Percentiles rank a stretch among this genome's conserved stretches.
phyloP scores from a whole-genome alignment of 2,888 invertebrate genomes.

The Aricia artaxerxes region DNA sequence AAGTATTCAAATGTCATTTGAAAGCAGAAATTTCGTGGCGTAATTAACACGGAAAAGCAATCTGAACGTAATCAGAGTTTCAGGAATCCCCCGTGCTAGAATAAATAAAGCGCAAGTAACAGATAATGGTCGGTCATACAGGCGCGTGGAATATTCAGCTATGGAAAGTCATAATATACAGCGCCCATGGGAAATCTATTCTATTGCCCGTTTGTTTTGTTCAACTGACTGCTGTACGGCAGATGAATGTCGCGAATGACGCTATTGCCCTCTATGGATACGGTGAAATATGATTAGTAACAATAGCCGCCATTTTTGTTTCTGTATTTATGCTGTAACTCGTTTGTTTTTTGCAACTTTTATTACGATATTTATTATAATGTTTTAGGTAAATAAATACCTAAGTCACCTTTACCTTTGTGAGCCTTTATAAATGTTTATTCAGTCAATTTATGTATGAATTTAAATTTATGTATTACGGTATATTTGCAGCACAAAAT shows the following conservation, averaged over 20 bases:
- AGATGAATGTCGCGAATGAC: conserved; percentile 55
- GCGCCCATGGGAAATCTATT: conserved; percentile 69
- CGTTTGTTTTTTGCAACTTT: not conserved
- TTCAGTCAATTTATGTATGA: conserved; percentile 5
- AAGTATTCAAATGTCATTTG: conserved; percentile 24
- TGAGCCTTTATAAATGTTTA: not conserved
- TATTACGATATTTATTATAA: not conserved
- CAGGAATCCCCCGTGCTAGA: conserved; percentile 21
- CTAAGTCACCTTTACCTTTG: not conserved
- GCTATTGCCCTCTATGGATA: conserved; percentile 53
- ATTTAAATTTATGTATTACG: conserved; percentile 15
- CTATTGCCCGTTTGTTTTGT: conserved; percentile 71
- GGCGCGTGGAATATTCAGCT: conserved; percentile 46
- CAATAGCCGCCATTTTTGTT: conserved; percentile 11
- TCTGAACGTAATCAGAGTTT: conserved; percentile 17
- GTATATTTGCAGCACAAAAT: conserved; percentile 17
- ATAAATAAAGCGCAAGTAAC: conserved; percentile 28
- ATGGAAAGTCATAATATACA: conserved; percentile 66
- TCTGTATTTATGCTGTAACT: not conserved
- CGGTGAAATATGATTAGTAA: conserved; percentile 36
- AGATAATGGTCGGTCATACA: conserved; percentile 32
- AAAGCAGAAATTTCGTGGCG: conserved; percentile 22
- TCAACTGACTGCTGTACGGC: conserved; percentile 58
- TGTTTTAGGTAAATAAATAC: not conserved
- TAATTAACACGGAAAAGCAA: conserved; percentile 26